phyloP scores from a whole-genome alignment of 2,113 vertebrate species.

The Spea multiplicata region DNA sequence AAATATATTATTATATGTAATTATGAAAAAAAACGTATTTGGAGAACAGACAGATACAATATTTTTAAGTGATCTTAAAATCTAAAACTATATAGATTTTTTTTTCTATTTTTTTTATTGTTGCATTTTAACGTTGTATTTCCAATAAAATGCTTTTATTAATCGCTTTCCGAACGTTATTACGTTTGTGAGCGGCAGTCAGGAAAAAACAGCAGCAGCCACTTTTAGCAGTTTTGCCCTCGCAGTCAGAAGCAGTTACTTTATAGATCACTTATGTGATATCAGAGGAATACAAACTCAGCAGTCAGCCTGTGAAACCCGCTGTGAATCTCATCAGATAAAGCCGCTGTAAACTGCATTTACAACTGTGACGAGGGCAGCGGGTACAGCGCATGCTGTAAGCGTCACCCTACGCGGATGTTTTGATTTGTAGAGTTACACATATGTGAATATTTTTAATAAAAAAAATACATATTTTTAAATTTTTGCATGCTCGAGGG shows the following conservation, averaged over 20 bases:
- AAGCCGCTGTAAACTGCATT: rapidly evolving
- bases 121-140: not conserved
- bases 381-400: no score
- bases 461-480: no score
- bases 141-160: not conserved
- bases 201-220: not conserved
- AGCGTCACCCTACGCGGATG: no score
- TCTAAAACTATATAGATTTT: not conserved
- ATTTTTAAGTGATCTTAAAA: no score
- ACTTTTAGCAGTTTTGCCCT: not conserved
- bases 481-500: no score
- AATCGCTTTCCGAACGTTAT: not conserved
- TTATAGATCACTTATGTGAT: not conserved
- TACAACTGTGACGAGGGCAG: not conserved
- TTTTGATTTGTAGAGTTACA: no score
- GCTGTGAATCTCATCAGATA: rapidly evolving
- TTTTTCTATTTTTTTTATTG: no score
- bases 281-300: not conserved
- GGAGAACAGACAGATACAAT: no score
- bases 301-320: not conserved
- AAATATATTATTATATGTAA: no score
- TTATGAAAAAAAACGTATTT: no score
- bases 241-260: not conserved
- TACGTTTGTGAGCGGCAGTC: rapidly evolving
- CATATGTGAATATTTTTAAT: no score